Percentiles rank a stretch among this genome's conserved stretches.
Conservation (phyloP, 1,140 invertebrate species). For the Penaeus chinensis region DNA sequence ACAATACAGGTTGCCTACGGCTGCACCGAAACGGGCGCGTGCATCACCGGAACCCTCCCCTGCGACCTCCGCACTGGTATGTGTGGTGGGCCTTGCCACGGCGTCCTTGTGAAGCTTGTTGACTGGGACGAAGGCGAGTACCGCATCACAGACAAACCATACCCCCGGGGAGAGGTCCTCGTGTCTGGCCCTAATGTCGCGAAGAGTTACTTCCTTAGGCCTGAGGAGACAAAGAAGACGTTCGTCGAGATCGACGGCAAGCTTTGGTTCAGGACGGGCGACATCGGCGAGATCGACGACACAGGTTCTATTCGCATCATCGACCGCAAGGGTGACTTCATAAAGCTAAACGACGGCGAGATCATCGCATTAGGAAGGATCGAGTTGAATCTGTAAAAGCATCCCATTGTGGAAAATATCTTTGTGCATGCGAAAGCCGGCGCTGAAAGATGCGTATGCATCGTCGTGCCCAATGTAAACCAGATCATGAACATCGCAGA, state of each 20-base stretch:
- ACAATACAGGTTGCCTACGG: conserved; percentile 95
- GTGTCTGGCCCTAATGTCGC: conserved; percentile 73
- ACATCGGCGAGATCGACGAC: conserved; percentile 74
- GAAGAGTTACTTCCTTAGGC: conserved; percentile 72
- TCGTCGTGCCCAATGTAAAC: conserved; percentile 69
- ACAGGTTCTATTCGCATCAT: conserved; percentile 74
- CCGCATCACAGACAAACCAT: conserved; percentile 75
- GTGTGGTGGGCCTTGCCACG: conserved; percentile 62
- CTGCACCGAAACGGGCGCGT: conserved; percentile 95
- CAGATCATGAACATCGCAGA: conserved; percentile 64
- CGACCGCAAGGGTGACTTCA: conserved; percentile 75
- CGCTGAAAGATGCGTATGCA: conserved; percentile 69
- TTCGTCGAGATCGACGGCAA: conserved; percentile 70
- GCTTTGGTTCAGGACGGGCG: conserved; percentile 73
- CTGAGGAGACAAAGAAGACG: conserved; percentile 71
- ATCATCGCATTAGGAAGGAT: conserved; percentile 70
- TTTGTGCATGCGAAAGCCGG: conserved; percentile 69
- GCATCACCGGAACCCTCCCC: conserved; percentile 89
- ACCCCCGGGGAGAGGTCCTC: conserved; percentile 92
- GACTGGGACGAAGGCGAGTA: conserved; percentile 75
- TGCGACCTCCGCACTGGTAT: conserved; percentile 67
- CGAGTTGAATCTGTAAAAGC: conserved; percentile 72
- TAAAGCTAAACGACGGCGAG: conserved; percentile 75
- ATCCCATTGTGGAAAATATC: conserved; percentile 71
- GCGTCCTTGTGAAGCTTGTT: conserved; percentile 68